These are phyloP conservation scores for Sisyra nigra DNA, from an alignment of 2,888 invertebrate genomes.

Conservation along the genomic window DNA sequence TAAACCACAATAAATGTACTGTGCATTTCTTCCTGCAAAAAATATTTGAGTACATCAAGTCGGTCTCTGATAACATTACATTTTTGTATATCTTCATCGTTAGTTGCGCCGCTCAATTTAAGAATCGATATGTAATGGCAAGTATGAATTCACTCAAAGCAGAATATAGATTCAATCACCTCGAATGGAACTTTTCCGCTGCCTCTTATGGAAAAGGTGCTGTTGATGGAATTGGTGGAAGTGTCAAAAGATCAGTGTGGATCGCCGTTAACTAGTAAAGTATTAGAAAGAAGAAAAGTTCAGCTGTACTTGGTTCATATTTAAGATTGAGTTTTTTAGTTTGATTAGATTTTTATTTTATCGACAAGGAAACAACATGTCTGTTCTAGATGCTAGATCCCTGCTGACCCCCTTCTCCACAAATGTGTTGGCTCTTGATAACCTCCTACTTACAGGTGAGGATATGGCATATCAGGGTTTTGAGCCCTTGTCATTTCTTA, in stretches of 20 bases:
- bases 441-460: no score
- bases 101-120: slow-evolving; percentile 6
- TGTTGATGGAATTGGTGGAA: slow-evolving; percentile 15
- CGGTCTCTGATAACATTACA: slow-evolving; percentile 10
- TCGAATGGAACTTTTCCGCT: slow-evolving; percentile 14
- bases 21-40: slow-evolving; percentile 12
- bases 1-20: slow-evolving; percentile 14
- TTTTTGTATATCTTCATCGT: slow-evolving; percentile 1
- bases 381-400: no score
- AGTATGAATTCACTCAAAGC: slow-evolving; percentile 13
- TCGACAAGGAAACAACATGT: no score
- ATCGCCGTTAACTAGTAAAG: slow-evolving; percentile 14
- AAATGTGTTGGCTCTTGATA: no score
- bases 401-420: no score
- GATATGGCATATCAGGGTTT: no score
- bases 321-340: no score
- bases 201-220: slow-evolving; percentile 11
- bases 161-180: slow-evolving; percentile 12
- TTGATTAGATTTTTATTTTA: no score
- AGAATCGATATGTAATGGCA: slow-evolving; percentile 15
- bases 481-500: neutral
- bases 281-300: no score
- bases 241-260: slow-evolving; percentile 13
- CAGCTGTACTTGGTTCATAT: no score
- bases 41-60: slow-evolving; percentile 12